Conservation (phyloP, 2,113 vertebrate species). For the Cryptotis parvus region DNA sequence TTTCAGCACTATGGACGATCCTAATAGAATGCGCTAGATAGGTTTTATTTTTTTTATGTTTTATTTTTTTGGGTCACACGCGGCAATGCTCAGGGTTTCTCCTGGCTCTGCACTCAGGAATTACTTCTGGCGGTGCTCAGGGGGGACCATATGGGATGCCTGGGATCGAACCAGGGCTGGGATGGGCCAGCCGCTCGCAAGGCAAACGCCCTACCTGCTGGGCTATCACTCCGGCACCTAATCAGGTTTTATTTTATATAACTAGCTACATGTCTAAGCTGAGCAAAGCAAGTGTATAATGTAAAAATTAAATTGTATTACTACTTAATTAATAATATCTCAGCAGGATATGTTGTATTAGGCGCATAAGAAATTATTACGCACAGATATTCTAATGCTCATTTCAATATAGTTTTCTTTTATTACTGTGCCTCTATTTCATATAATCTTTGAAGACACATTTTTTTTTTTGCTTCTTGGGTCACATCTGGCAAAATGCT, state of each 20-base stretch:
- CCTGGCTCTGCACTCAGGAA: too few species aligned
- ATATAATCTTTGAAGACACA: constrained; percentile 30
- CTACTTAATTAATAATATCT: background rate
- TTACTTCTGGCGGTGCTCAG: too few species aligned
- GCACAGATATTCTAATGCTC: constrained; percentile 4
- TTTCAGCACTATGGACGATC: background rate
- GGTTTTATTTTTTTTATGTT: constrained; percentile 40
- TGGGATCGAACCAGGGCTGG: too few species aligned
- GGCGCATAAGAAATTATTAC: constrained; percentile 27
- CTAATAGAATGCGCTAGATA: constrained; percentile 6
- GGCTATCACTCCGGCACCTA: too few species aligned
- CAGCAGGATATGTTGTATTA: constrained; percentile 19
- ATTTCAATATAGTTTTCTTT: background rate
- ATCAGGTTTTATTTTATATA: too few species aligned
- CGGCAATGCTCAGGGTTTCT: too few species aligned
- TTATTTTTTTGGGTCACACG: too few species aligned
- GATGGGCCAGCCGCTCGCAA: too few species aligned
- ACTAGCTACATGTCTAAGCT: constrained; percentile 21
- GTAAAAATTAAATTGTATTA: constrained; percentile 28
- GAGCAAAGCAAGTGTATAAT: background rate
- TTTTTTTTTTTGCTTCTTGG: too few species aligned
- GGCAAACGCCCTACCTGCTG: too few species aligned
- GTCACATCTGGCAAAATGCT: too few species aligned
- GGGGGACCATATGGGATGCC: too few species aligned
- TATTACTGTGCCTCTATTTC: background rate